Conservation (phyloP, 2,113 vertebrate species). For the Thymallus thymallus region DNA sequence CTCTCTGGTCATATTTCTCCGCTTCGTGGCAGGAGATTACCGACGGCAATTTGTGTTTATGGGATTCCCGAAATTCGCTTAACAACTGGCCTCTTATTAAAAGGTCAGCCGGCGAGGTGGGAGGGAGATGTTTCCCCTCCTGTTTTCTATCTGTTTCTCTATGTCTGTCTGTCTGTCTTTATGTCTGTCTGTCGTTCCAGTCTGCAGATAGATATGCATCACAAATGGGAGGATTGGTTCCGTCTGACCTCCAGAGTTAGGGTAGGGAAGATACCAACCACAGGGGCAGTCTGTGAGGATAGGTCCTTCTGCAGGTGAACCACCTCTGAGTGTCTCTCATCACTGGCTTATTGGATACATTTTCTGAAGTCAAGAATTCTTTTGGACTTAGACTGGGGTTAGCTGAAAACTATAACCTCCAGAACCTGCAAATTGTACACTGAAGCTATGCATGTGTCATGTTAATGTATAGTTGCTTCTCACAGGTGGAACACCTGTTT, state of each 20-base stretch:
- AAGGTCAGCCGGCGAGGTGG: slow-evolving; percentile 41
- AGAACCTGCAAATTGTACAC: neutral
- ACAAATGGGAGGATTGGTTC: neutral
- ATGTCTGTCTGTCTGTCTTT: neutral
- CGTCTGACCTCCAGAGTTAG: neutral
- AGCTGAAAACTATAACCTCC: no score
- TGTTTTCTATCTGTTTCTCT: slow-evolving; percentile 2
- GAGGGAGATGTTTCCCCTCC: slow-evolving; percentile 1
- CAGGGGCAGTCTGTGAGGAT: neutral
- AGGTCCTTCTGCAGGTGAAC: neutral
- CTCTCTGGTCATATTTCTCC: slow-evolving; percentile 54
- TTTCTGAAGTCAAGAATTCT: no score
- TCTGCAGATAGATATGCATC: slow-evolving; percentile 1
- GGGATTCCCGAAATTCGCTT: slow-evolving; percentile 58
- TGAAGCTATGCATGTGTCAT: no score
- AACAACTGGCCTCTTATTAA: slow-evolving; percentile 54
- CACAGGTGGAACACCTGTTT: no score
- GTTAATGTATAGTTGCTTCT: no score
- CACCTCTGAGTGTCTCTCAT: neutral
- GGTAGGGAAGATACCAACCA: neutral
- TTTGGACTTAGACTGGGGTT: no score
- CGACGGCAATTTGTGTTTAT: slow-evolving; percentile 63
- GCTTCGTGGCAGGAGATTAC: slow-evolving; percentile 57
- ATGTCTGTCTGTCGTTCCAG: neutral
- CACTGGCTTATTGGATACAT: neutral